Conservation (phyloP, 23 tunicate species). For the Oikopleura albicans region DNA sequence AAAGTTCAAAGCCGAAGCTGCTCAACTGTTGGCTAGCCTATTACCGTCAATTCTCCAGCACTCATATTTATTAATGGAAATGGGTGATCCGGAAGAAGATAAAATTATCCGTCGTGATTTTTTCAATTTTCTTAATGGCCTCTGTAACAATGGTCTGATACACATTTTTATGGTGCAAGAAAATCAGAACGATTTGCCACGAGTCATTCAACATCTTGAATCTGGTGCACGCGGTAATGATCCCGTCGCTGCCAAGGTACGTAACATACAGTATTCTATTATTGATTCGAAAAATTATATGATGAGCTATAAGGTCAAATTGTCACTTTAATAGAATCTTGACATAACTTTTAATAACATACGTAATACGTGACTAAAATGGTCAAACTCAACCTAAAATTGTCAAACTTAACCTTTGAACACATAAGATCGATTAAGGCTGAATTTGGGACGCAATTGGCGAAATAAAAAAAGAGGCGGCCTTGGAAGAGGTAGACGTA, state of each 20-base stretch:
- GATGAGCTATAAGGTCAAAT: too few species aligned
- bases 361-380: too few species aligned
- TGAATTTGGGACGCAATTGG: too few species aligned
- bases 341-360: too few species aligned
- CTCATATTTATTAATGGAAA: background rate
- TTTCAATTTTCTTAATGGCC: background rate
- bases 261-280: too few species aligned
- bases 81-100: background rate
- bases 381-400: too few species aligned
- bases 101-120: background rate
- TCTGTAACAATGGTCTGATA: background rate
- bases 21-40: background rate
- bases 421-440: too few species aligned
- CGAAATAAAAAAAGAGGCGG: too few species aligned
- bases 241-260: slow-evolving; percentile 11
- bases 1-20: slow-evolving; percentile 44
- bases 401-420: too few species aligned
- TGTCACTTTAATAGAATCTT: too few species aligned
- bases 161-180: background rate
- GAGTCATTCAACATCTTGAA: background rate
- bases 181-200: background rate
- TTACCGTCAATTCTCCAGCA: background rate
- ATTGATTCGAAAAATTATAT: too few species aligned
- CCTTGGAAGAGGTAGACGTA: too few species aligned
- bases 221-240: background rate